Conservation (phyloP, 1,140 invertebrate genomes). For the Drosophila elegans region DNA sequence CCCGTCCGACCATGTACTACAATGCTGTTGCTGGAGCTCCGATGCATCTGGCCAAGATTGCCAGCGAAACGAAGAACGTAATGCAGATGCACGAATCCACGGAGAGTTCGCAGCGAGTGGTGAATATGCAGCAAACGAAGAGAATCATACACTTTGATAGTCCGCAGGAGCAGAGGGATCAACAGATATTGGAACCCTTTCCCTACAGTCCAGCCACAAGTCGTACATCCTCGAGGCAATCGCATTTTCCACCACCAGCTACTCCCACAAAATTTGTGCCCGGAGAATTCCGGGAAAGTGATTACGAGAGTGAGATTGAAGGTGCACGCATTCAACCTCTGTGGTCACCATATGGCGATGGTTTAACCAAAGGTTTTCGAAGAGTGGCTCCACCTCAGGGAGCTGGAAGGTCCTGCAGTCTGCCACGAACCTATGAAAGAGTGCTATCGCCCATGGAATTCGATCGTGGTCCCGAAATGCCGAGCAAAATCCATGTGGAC, state of each 20-base stretch:
- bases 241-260: conserved; percentile 85
- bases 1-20: conserved; percentile 85
- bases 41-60: conserved; percentile 86
- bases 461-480: conserved; percentile 86
- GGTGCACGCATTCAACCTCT: conserved; percentile 86
- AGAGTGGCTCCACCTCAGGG: conserved; percentile 86
- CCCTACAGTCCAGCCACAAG: conserved; percentile 85
- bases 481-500: conserved; percentile 78
- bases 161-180: conserved; percentile 71
- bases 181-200: conserved; percentile 84
- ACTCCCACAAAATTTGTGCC: conserved; percentile 89
- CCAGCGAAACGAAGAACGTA: conserved; percentile 88
- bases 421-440: conserved; percentile 85
- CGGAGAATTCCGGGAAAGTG: conserved; percentile 89
- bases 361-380: conserved; percentile 87
- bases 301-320: conserved; percentile 90
- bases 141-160: conserved; percentile 88
- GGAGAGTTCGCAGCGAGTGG: conserved; percentile 87
- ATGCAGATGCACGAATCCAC: conserved; percentile 90
- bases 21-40: conserved; percentile 86
- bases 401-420: conserved; percentile 83
- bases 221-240: conserved; percentile 68
- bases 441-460: conserved; percentile 88
- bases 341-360: conserved; percentile 87
- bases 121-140: conserved; percentile 89